These are phyloP conservation scores for Pelusios castaneus DNA, from an alignment of 2,113 vertebrate species.

Conservation along the genomic window DNA sequence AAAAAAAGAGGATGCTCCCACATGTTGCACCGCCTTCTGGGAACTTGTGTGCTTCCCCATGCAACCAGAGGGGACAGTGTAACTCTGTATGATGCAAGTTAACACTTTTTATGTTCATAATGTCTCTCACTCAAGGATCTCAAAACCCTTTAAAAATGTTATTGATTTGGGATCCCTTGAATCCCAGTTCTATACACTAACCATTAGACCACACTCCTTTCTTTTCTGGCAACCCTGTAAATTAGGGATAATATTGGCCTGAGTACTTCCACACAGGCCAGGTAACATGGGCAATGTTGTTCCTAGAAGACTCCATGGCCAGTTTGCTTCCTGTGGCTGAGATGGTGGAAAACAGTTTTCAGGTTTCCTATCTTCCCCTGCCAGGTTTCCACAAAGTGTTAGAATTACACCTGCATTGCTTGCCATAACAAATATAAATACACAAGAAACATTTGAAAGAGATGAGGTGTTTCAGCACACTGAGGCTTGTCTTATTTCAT, in stretches of 20 bases:
- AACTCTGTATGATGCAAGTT: background rate
- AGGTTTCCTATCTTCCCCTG: background rate
- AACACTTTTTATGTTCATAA: background rate
- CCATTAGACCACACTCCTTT: background rate
- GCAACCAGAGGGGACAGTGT: background rate
- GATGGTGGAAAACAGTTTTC: background rate
- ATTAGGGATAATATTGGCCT: background rate
- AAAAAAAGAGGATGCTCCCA: background rate
- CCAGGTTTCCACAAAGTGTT: background rate
- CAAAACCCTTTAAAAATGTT: background rate
- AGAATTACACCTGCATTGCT: accelerated
- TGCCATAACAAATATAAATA: background rate
- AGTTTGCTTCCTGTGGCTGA: background rate
- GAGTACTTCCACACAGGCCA: background rate
- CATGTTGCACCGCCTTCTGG: background rate
- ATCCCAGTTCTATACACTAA: background rate
- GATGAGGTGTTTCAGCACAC: accelerated
- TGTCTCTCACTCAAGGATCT: background rate
- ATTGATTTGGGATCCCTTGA: background rate
- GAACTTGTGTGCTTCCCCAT: background rate
- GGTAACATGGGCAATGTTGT: accelerated
- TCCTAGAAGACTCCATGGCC: background rate
- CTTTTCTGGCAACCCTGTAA: background rate
- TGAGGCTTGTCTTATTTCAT: background rate
- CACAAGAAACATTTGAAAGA: background rate